Conservation (phyloP, 2,888 invertebrate genomes). For the Drosophila parthenogenetica region DNA sequence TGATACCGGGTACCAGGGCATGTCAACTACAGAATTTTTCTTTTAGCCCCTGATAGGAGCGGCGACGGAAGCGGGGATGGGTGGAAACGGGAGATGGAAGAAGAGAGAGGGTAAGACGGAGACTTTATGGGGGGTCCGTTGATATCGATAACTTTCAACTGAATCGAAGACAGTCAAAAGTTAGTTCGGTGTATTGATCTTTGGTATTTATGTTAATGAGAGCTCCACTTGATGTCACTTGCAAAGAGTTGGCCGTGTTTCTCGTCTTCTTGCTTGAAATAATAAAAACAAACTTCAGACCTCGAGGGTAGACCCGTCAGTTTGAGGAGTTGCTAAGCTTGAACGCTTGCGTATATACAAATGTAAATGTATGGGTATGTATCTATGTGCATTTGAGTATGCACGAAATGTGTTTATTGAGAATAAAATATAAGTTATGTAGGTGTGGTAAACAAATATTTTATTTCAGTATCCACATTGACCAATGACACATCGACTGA, state of each 20-base stretch:
- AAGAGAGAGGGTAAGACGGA: neutral
- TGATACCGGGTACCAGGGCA: too few relatives aligned
- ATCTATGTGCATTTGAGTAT: neutral
- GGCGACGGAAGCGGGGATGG: neutral
- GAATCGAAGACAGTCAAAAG: constrained; percentile 3
- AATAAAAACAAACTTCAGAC: constrained; percentile 58
- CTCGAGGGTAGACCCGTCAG: constrained; percentile 3
- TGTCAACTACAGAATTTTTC: too few relatives aligned
- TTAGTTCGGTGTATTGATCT: constrained; percentile 35
- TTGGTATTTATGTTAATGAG: constrained; percentile 61
- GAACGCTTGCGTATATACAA: neutral
- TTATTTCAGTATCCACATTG: neutral
- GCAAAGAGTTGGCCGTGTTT: constrained; percentile 45
- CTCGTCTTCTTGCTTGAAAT: constrained; percentile 55
- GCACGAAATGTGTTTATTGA: constrained; percentile 1
- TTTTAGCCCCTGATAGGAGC: too few relatives aligned
- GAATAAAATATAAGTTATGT: neutral
- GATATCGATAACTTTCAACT: neutral
- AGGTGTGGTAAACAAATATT: constrained; percentile 1
- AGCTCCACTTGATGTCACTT: constrained; percentile 63
- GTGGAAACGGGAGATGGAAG: neutral
- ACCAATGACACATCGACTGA: neutral
- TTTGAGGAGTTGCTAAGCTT: constrained; percentile 6
- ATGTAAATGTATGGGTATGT: neutral
- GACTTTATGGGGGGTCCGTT: constrained; percentile 40